A percentile compares a stretch with the other conserved stretches of the same genome.
Evolutionary conservation across 2,888 invertebrate species (phyloP).

Genomic region (Gymnoscelis rufifasciata): DNA sequence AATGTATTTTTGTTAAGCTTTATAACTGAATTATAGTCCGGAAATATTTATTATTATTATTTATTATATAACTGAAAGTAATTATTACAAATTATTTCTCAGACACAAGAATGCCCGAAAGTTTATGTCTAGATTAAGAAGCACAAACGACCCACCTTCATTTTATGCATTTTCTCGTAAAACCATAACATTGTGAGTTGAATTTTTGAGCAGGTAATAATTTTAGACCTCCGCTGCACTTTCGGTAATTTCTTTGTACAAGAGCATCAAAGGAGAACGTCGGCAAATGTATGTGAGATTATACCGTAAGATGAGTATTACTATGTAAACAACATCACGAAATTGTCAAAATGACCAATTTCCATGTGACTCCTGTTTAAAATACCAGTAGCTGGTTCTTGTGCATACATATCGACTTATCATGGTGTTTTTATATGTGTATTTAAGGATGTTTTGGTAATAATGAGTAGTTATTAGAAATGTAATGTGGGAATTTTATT

Average conservation of each 20-base stretch:
- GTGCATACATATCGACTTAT: constrained; percentile 41
- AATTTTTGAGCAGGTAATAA: constrained; percentile 8
- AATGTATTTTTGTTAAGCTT: too few species aligned
- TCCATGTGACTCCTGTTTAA: constrained; percentile 48
- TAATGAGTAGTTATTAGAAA: constrained; percentile 7
- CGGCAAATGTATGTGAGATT: constrained; percentile 54
- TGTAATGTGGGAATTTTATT: not conserved
- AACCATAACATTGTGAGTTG: constrained; percentile 10
- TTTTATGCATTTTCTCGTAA: constrained; percentile 3
- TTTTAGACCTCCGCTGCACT: constrained; percentile 13
- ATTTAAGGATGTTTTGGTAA: constrained; percentile 15
- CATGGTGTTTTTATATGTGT: constrained; percentile 17
- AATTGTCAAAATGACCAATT: constrained; percentile 37
- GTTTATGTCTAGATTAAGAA: not conserved
- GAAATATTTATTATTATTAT: too few species aligned
- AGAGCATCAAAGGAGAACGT: constrained; percentile 42
- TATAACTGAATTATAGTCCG: too few species aligned
- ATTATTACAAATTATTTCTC: too few species aligned
- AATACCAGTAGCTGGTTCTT: constrained; percentile 40
- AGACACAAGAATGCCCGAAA: too few species aligned
- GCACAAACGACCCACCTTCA: not conserved
- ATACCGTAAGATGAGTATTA: constrained; percentile 42
- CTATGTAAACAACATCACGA: constrained; percentile 44
- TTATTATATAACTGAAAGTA: too few species aligned
- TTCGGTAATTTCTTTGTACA: constrained; percentile 19